Base-by-base conservation (phyloP, 2,113 vertebrate genomes). In the Lophura nycthemera region DNA sequence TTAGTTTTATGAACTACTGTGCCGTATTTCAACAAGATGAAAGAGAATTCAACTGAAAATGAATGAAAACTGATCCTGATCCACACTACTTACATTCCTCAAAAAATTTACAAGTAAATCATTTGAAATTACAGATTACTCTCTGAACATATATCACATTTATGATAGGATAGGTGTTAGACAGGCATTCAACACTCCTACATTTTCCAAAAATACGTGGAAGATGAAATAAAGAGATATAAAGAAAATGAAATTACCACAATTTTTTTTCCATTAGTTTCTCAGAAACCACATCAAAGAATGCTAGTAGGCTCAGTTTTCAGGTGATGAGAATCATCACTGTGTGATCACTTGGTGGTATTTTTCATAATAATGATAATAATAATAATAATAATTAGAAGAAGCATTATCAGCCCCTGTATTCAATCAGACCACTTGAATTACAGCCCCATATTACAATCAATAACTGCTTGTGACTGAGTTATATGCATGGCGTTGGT, bases 241-340 rank as follows among this genome's bases (percentile, higher is more conserved):
- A 74, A 43, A 71, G 5, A 69, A 78, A 72, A 34, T 45, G 11
- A 48, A 57, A 70, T 13, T 63, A 32, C 12, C 36, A 66, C 10
- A 10, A 8, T 6, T 71, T 82, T 63, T 63, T 7, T 92, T 61
- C 27, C 36, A 78, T 25, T 65, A 69, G 8, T 40, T 65, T 92
- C 69, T 73, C 42, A 77, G 45, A 83, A 89, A 94, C 64, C 54
- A 89, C 87, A 80, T 64, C 50, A 83, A 42, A 70, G 18, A 9
- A 17, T 30, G 10, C 34, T 67, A 57, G 48, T 66, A 74, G 11
- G 22, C 14, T 57, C 54, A 56, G 25, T 47, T 86, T 85, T 81
- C 67, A 74, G 64, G 32, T 64, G 54, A 89, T 36, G 19, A 13
- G 17, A 92, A 70, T 77, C 64, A 63, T 10, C 20, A 64, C n/a